These are phyloP conservation scores for Sinhomidia bicolor DNA, from an alignment of 2,888 invertebrate species.

Conservation along the genomic window DNA sequence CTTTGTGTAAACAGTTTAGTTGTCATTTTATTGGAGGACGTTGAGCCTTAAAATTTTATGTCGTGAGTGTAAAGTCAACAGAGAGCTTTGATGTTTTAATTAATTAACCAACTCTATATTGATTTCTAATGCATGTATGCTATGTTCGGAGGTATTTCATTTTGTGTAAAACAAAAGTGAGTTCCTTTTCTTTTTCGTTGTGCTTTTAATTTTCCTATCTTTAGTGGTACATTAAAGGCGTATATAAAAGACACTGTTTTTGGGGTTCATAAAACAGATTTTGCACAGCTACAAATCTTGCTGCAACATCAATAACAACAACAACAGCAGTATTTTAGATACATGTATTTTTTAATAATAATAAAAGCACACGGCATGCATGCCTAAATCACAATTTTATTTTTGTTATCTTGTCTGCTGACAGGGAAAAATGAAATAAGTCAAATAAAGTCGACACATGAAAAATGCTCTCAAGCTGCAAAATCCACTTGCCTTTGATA, in stretches of 20 bases:
- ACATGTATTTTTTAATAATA: too few relatives aligned
- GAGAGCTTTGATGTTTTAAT: neutral
- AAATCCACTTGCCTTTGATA: neutral
- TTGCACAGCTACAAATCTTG: too few relatives aligned
- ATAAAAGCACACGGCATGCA: too few relatives aligned
- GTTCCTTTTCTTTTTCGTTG: too few relatives aligned
- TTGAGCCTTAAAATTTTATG: neutral
- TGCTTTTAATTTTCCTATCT: neutral
- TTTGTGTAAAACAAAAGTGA: neutral
- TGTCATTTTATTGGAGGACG: neutral
- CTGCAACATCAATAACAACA: too few relatives aligned
- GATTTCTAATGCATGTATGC: constrained; percentile 5
- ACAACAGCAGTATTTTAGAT: too few relatives aligned
- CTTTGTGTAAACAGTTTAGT: neutral
- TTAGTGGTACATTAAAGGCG: too few relatives aligned
- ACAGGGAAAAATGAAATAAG: neutral
- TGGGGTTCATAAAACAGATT: too few relatives aligned
- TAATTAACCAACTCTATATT: constrained; percentile 10
- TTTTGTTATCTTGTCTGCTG: neutral
- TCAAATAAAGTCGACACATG: neutral
- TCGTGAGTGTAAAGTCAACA: too few relatives aligned
- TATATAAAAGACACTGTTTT: too few relatives aligned
- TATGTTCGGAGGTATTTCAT: too few relatives aligned
- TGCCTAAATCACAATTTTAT: neutral
- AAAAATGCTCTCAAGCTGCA: neutral